These are phyloP conservation scores for Meleagris gallopavo DNA, from an alignment of 2,113 vertebrate species.

Conservation along the genomic window DNA sequence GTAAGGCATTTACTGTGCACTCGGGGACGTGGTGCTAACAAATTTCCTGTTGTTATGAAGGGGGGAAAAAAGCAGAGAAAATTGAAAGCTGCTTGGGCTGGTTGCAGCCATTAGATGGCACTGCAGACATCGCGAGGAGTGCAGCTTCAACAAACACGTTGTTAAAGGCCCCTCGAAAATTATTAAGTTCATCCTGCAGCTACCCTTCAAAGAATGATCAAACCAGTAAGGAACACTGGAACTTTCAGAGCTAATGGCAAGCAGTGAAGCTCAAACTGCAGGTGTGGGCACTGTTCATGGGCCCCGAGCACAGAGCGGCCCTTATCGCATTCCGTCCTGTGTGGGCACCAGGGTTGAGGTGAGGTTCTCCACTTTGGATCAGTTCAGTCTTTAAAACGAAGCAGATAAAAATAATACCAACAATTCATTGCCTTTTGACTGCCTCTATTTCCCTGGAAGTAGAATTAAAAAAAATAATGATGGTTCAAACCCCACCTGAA, in stretches of 20 bases:
- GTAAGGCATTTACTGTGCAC: background rate
- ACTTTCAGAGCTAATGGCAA: background rate
- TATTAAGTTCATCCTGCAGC: background rate
- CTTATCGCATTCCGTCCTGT: background rate
- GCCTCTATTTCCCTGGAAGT: background rate
- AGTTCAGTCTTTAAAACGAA: background rate
- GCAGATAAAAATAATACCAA: background rate
- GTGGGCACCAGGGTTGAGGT: rapidly evolving
- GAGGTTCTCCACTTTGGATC: background rate
- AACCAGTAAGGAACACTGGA: background rate
- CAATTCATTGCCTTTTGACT: background rate
- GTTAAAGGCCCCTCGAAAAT: background rate
- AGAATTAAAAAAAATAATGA: background rate
- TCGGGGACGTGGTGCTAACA: background rate
- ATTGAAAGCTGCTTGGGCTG: background rate
- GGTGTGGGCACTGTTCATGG: background rate
- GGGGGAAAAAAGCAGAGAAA: background rate
- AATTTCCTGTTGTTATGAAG: rapidly evolving
- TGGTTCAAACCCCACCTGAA: background rate
- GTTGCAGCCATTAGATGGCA: constrained; percentile 50
- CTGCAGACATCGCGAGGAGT: background rate
- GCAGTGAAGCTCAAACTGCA: background rate
- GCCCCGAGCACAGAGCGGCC: background rate
- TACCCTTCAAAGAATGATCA: background rate
- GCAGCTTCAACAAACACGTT: background rate